Evolutionary conservation across 2,113 vertebrate species (phyloP).

Genomic region (Nothoprocta perdicaria): DNA sequence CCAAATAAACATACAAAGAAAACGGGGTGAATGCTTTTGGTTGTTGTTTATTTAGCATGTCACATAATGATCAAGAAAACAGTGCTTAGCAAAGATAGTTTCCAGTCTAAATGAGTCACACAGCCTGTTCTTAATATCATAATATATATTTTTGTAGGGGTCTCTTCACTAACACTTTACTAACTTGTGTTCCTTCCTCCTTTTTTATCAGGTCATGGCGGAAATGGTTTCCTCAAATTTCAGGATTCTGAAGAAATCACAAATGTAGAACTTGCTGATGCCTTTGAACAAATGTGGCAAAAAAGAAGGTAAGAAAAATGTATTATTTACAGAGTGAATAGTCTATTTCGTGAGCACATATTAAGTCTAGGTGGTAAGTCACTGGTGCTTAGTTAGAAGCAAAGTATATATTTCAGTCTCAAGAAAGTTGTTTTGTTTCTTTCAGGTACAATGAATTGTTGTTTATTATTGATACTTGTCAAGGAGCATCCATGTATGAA

Average conservation of each 20-base stretch:
- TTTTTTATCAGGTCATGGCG: conserved; percentile 87
- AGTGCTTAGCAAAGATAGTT: not conserved
- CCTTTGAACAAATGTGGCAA: conserved; percentile 99
- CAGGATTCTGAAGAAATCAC: conserved; percentile 99
- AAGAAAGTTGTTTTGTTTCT: conserved; percentile 55
- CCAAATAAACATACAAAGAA: not conserved
- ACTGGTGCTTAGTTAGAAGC: not conserved
- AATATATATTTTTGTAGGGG: not conserved
- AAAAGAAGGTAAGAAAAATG: conserved; percentile 88
- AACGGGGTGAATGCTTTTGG: not conserved
- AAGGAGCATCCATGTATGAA: conserved; percentile 99
- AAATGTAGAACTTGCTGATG: conserved; percentile 96
- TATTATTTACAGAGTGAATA: not conserved
- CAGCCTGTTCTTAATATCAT: not conserved
- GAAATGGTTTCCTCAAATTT: conserved; percentile 98
- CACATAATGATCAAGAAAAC: not conserved
- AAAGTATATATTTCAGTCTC: not conserved
- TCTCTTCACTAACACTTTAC: not conserved
- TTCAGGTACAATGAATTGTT: conserved; percentile 95
- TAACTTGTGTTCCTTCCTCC: not conserved
- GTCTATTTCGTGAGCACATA: not conserved
- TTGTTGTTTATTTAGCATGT: not conserved
- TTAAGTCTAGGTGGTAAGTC: not conserved
- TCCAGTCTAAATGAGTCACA: not conserved
- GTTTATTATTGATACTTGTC: conserved; percentile 98